phyloP scores from a whole-genome alignment of 2,797 vertebrate genomes.

The Kryptolebias ocellatus region DNA sequence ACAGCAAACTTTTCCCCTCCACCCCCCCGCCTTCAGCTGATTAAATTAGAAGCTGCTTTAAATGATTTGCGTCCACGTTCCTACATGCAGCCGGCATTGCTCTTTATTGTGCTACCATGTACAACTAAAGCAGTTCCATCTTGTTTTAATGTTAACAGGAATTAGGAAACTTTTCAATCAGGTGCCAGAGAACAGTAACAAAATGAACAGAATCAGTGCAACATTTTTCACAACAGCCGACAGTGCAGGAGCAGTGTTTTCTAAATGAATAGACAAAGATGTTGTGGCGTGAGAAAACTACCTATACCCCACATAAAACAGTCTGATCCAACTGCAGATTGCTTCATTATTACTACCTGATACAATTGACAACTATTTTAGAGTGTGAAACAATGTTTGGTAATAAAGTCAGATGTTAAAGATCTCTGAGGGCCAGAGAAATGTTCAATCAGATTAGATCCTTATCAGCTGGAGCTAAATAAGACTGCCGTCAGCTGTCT shows the following conservation, averaged over 20 bases:
- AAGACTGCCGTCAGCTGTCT: neutral
- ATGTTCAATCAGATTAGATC: conserved; percentile 19
- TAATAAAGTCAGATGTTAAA: conserved; percentile 16
- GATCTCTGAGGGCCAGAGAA: neutral
- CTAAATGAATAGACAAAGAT: conserved; percentile 25
- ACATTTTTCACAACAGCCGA: conserved; percentile 24
- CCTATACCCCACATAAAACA: conserved; percentile 19
- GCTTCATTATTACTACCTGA: conserved; percentile 9
- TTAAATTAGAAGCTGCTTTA: conserved; percentile 46
- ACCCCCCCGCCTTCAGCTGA: conserved; percentile 13
- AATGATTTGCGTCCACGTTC: conserved; percentile 42
- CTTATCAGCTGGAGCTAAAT: conserved; percentile 5
- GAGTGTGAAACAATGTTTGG: conserved; percentile 12
- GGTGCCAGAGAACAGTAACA: conserved; percentile 11
- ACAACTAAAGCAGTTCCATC: neutral
- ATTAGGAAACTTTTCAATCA: conserved; percentile 18
- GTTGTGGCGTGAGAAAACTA: conserved; percentile 9
- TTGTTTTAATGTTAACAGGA: neutral
- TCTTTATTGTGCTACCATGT: neutral
- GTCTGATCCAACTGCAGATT: conserved; percentile 19
- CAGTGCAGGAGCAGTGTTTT: conserved; percentile 27
- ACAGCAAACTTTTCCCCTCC: conserved; percentile 4
- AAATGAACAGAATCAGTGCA: neutral
- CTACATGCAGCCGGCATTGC: conserved; percentile 26
- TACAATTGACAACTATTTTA: conserved; percentile 6